Evolutionary conservation across 2,888 invertebrate genomes (phyloP).

Genomic region (Idaea biselata): DNA sequence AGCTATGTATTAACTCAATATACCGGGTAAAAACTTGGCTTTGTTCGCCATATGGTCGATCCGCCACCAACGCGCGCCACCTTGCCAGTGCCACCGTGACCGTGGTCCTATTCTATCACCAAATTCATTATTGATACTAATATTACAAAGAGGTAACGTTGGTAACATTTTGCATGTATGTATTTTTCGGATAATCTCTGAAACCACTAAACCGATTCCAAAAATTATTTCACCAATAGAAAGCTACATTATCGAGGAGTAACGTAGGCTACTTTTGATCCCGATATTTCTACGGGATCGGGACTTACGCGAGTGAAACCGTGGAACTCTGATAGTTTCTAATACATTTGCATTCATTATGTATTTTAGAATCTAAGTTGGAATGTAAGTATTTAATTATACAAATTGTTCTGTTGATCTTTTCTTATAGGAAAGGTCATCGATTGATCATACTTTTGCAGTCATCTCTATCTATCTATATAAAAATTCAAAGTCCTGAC

Average conservation of each 20-base stretch:
- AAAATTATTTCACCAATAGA: no score
- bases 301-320: no score
- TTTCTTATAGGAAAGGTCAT: neutral
- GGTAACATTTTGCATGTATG: no score
- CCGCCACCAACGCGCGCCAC: constrained; percentile 13
- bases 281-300: no score
- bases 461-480: no score
- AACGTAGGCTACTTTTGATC: no score
- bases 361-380: neutral
- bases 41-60: constrained; percentile 18
- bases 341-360: neutral
- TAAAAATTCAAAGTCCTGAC: no score
- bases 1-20: neutral
- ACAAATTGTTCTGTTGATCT: neutral
- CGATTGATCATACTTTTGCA: neutral
- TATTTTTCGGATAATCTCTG: no score
- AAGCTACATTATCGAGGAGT: no score
- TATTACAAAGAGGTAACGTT: no score
- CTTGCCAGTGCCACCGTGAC: constrained; percentile 2
- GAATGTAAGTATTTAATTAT: neutral
- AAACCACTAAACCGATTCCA: no score
- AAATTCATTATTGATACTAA: neutral
- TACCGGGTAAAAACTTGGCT: neutral
- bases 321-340: no score
- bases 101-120: constrained; percentile 12